Percentiles rank a stretch among this genome's conserved stretches.
Conservation (phyloP, 1,140 invertebrate genomes). For the Antheraea mylitta region DNA sequence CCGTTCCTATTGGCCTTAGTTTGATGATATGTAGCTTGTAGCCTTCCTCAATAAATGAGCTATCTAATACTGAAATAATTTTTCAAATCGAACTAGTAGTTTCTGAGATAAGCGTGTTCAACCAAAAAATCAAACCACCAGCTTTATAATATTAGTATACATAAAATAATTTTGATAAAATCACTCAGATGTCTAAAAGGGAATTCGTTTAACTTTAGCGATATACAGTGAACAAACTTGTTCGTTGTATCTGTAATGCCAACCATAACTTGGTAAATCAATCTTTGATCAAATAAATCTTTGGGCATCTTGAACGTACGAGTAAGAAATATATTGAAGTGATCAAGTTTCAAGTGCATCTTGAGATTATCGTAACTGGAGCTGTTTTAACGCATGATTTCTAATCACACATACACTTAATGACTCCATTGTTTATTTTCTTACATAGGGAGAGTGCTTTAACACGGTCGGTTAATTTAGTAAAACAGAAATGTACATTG, state of each 20-base stretch:
- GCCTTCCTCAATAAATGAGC: no score
- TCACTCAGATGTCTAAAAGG: no score
- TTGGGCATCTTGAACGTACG: slow-evolving; percentile 15
- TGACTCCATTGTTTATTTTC: slow-evolving; percentile 46
- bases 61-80: no score
- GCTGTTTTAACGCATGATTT: slow-evolving; percentile 35
- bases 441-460: slow-evolving; percentile 27
- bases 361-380: slow-evolving; percentile 51
- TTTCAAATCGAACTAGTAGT: no score
- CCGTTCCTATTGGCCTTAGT: no score
- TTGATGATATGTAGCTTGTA: no score
- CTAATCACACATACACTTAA: slow-evolving; percentile 37
- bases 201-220: no score
- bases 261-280: background rate
- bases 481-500: background rate
- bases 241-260: background rate
- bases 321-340: slow-evolving; percentile 29
- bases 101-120: no score
- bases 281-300: slow-evolving; percentile 8
- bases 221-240: no score
- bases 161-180: no score
- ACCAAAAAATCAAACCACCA: no score
- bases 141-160: no score
- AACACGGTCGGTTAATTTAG: slow-evolving; percentile 41
- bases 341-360: slow-evolving; percentile 54